Evolutionary conservation across 2,797 vertebrate species (phyloP).

Genomic region (Miichthys miiuy): DNA sequence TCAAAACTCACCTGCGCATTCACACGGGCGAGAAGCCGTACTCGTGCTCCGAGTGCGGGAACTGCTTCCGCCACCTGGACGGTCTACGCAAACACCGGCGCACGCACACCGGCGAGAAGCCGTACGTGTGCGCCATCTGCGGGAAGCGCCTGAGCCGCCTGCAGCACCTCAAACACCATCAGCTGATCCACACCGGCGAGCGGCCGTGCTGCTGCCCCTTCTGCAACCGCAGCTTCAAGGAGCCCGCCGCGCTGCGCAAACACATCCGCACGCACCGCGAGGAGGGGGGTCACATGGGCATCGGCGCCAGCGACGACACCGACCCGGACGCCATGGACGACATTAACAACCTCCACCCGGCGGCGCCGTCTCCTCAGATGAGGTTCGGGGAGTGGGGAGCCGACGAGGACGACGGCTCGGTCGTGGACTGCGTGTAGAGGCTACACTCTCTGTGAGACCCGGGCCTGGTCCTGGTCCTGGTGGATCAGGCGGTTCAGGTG

Average conservation of each 20-base stretch:
- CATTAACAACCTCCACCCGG: constrained; percentile 83
- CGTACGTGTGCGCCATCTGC: constrained; percentile 86
- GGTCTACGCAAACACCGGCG: constrained; percentile 88
- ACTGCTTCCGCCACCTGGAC: constrained; percentile 87
- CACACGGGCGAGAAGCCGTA: constrained; percentile 99
- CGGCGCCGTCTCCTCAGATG: constrained; percentile 84
- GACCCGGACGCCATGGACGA: constrained; percentile 80
- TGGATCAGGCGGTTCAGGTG: too few species aligned
- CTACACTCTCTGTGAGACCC: too few species aligned
- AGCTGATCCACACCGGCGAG: constrained; percentile 89
- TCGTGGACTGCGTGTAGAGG: constrained; percentile 83
- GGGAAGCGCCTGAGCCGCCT: constrained; percentile 88
- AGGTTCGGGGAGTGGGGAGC: constrained; percentile 86
- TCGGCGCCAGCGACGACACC: constrained; percentile 63
- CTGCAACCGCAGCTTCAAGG: constrained; percentile 88
- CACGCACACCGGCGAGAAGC: constrained; percentile 88
- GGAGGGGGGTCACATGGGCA: constrained; percentile 80
- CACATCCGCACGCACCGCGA: constrained; percentile 86
- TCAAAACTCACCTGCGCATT: constrained; percentile 88
- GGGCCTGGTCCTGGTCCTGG: too few species aligned
- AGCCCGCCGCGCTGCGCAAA: constrained; percentile 85
- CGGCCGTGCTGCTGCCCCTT: constrained; percentile 87
- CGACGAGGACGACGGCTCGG: constrained; percentile 82
- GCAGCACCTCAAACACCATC: constrained; percentile 90
- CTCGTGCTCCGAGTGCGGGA: constrained; percentile 90